phyloP scores from a whole-genome alignment of 2,888 invertebrate species.

The Hedya salicella region DNA sequence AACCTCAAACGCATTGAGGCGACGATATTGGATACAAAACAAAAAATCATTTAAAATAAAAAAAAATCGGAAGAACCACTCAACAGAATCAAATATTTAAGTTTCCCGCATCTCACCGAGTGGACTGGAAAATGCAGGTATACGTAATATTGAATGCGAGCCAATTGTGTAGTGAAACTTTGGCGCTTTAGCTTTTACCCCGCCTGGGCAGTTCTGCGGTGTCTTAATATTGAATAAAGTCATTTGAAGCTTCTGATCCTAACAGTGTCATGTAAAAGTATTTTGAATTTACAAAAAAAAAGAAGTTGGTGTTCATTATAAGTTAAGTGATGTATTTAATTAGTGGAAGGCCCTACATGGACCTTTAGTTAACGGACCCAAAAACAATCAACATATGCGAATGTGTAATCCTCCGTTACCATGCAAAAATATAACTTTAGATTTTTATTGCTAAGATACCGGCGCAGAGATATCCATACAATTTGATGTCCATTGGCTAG shows the following conservation, averaged over 20 bases:
- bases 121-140: slow-evolving; percentile 23
- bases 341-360: too few relatives aligned
- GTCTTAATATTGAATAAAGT: slow-evolving; percentile 6
- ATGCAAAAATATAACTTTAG: too few relatives aligned
- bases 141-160: slow-evolving; percentile 32
- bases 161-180: slow-evolving; percentile 16
- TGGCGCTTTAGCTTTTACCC: slow-evolving; percentile 8
- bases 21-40: background rate
- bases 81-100: slow-evolving; percentile 32
- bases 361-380: too few relatives aligned
- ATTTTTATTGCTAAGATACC: too few relatives aligned
- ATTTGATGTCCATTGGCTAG: too few relatives aligned
- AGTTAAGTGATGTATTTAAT: too few relatives aligned
- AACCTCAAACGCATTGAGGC: background rate
- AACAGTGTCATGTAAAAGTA: background rate
- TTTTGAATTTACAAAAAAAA: background rate
- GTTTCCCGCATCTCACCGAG: slow-evolving; percentile 12
- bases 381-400: too few relatives aligned
- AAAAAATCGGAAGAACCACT: background rate
- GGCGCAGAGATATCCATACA: too few relatives aligned
- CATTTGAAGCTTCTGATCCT: background rate
- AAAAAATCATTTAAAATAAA: background rate
- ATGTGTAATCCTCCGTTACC: too few relatives aligned
- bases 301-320: too few relatives aligned
- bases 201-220: slow-evolving; percentile 1